Evolutionary conservation across 2,797 vertebrate species (phyloP), one percentile per base, ranked within the genome.

Genomic region (Enteromius unitaeniatus): DNA sequence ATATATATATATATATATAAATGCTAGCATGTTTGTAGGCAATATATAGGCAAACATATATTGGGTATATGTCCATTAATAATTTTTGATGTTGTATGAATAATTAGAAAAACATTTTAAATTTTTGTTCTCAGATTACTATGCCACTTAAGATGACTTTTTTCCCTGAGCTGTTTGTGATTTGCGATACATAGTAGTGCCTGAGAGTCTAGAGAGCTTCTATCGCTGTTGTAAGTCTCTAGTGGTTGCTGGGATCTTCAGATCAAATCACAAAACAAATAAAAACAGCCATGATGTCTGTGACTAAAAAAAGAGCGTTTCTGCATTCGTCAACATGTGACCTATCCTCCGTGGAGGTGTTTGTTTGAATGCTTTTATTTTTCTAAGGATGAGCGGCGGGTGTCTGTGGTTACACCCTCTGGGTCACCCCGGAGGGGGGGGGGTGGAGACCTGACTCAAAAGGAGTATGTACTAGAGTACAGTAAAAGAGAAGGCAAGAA

Each of bases 351-450:
- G 37, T 53, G 31, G n/a, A 53, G 47, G 47, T 79, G 78, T 79
- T 79, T 28, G 34, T 69, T 53, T 42, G 42, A 53, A 42, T n/a
- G 8, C 2, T 58, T 28, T 68, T 23, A 58, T 78, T 45, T 23
- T 14, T 72, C 10, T 47, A 28, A 28, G 55, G 42, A 26, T 64
- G 55, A 73, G n/a, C 47, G 67, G 14, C 15, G 6, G 37, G 51
- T 72, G 72, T 31, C 53, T 13, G 6, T 72, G 79, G 67, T 58
- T 72, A 60, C 79, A n/a, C 6, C 23, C 42, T 51, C 28, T 11
- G 14, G 62, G 47, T 77, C 23, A 83, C 55, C 34, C 6, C 15
- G 3, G 55, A 31, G 31, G 31, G 51, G 51, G 51, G 68, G 37
- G 72, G 26, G 13, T 28, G 37, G 15, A 8, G 51, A 81, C 23